phyloP scores from a whole-genome alignment of 2,888 invertebrate species.

The Nymphalis c-album region DNA sequence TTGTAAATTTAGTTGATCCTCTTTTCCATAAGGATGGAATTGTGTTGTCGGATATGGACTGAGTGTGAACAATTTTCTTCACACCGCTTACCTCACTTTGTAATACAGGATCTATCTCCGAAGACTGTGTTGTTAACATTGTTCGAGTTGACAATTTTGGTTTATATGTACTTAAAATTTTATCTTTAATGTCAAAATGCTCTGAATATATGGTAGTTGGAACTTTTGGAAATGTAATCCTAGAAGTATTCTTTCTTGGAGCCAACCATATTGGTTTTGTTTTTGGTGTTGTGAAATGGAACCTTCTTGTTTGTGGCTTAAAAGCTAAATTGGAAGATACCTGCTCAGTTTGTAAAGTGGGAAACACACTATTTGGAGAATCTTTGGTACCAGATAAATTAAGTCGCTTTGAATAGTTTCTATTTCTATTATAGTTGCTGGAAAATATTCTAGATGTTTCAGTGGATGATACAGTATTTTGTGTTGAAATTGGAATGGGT shows the following conservation, averaged over 20 bases:
- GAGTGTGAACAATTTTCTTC: constrained; percentile 69
- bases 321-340: constrained; percentile 45
- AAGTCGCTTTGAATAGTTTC: constrained; percentile 68
- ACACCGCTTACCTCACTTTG: constrained; percentile 67
- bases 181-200: constrained; percentile 68
- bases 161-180: constrained; percentile 49
- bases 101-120: constrained; percentile 75
- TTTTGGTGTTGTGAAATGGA: constrained; percentile 69
- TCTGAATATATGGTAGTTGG: constrained; percentile 72
- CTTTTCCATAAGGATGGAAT: constrained; percentile 75
- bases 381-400: constrained; percentile 63
- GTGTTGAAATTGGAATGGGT: constrained; percentile 51
- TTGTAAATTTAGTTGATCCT: constrained; percentile 70
- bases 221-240: constrained; percentile 41
- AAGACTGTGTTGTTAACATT: constrained; percentile 67
- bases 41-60: constrained; percentile 71
- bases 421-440: constrained; percentile 57
- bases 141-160: constrained; percentile 53
- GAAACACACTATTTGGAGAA: constrained; percentile 63
- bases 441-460: constrained; percentile 55
- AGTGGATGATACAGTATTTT: constrained; percentile 56
- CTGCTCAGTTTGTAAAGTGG: constrained; percentile 54
- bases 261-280: constrained; percentile 71
- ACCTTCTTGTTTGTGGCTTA: constrained; percentile 61
- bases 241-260: constrained; percentile 63